phyloP scores from a whole-genome alignment of 2,888 invertebrate species.

The Hypercompe scribonia region DNA sequence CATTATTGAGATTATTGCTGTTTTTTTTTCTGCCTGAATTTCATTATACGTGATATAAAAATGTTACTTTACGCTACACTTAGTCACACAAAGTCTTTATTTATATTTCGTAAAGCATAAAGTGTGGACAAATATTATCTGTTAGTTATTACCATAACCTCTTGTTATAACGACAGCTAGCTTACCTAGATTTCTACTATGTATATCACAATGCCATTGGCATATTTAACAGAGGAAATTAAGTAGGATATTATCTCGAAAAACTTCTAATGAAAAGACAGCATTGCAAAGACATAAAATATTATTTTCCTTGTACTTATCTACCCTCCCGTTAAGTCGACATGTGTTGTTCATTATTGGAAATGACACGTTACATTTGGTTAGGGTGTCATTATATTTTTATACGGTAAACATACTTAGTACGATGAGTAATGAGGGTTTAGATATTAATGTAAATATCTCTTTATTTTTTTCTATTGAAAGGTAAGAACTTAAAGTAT shows the following conservation, averaged over 20 bases:
- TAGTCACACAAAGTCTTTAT: no score
- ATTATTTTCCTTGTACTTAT: slow-evolving; percentile 48
- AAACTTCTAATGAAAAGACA: neutral
- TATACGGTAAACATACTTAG: slow-evolving; percentile 17
- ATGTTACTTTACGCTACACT: neutral
- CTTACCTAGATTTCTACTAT: neutral
- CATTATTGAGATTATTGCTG: no score
- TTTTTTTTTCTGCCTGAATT: no score
- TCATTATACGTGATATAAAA: neutral
- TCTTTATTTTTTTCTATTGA: neutral
- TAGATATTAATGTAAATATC: slow-evolving; percentile 2
- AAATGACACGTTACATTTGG: slow-evolving; percentile 60
- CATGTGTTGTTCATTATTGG: slow-evolving; percentile 69
- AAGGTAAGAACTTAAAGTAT: neutral
- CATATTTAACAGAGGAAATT: neutral
- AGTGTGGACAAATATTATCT: neutral
- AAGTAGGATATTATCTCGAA: neutral
- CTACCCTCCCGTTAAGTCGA: slow-evolving; percentile 51
- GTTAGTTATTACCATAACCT: neutral
- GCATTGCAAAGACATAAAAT: slow-evolving; percentile 12
- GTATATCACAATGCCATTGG: neutral
- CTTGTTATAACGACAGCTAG: neutral
- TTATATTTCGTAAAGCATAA: neutral
- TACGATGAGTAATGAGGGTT: neutral
- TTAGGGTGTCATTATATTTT: slow-evolving; percentile 32